Base-by-base conservation (phyloP, 37 sponge, comb jelly and placozoan species). In the Bolinopsis microptera region DNA sequence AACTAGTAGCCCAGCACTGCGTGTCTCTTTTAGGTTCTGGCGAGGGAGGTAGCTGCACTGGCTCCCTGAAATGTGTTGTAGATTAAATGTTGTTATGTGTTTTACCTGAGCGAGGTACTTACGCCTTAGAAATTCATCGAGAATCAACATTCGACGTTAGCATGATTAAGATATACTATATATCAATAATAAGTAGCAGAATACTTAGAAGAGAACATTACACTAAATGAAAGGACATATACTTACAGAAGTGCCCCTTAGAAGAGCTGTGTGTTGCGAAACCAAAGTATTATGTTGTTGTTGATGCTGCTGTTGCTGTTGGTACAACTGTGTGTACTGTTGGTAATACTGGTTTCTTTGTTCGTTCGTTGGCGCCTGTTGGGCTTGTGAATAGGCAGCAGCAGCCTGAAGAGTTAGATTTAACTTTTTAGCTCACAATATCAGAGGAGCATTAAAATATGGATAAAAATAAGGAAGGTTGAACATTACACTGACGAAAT, bases 281-380 rank as follows among this genome's bases (percentile, higher is more conserved):
- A 86, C 90, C 1, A 86, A 48, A 38, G 8, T 86, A 48, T 86
- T 86, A 30, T 86, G 90, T 38, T 28, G 32, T 30, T 86, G 90
- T 34, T 86, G 90, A 27, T 86, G 90, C 2, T 86, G 90, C 24
- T 86, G 90, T 86, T 86, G 90, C 61, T 86, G 90, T 48, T 86
- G 90, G 61, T 86, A 86, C 28, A 86, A n/a, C 90, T 86, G 90
- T n/a, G 90, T 86, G 90, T 86, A 86, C 61, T 86, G 90, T 27
- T 86, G 90, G 61, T 86, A 86, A 30, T 86, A 86, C 30, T 86
- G 90, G 90, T 86, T 86, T n/a, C 90, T 2, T 41, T 36, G 61
- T 38, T 86, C 90, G 61, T 86, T 86, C 1, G 90, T 86, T 1
- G 90, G 90, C 0, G 90, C 90, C n/a, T 86, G 41, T 38, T 86